These are phyloP conservation scores for Aphaenogaster ashmeadi DNA, from an alignment of 1,140 invertebrate genomes.

Conservation along the genomic window DNA sequence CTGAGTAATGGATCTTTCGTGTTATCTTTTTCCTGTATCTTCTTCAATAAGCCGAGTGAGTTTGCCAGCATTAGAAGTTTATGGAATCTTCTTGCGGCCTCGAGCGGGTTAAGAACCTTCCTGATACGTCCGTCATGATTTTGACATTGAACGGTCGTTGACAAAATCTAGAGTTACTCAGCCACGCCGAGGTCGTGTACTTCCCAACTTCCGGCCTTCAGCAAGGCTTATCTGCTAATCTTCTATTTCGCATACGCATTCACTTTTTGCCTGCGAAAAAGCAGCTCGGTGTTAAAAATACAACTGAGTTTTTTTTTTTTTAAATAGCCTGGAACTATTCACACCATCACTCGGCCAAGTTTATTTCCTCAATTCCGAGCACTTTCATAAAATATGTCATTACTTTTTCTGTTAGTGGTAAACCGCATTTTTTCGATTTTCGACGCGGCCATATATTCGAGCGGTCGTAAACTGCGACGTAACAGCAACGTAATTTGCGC, in stretches of 20 bases:
- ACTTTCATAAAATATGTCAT: constrained; percentile 13
- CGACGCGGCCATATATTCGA: background rate
- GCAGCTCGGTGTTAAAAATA: constrained; percentile 6
- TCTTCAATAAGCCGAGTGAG: constrained; percentile 7
- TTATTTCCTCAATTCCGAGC: constrained; percentile 9
- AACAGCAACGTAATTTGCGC: constrained; percentile 38
- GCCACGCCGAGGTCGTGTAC: constrained; percentile 35
- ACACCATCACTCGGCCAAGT: background rate
- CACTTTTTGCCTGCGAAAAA: constrained; percentile 56
- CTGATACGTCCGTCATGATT: background rate
- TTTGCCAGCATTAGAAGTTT: constrained; percentile 51
- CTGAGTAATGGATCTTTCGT: constrained; percentile 8
- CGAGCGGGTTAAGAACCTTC: constrained; percentile 64
- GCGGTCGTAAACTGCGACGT: constrained; percentile 12
- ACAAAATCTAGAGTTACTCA: constrained; percentile 38
- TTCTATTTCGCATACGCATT: constrained; percentile 46
- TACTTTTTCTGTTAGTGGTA: constrained; percentile 12
- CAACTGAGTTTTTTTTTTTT: constrained; percentile 4
- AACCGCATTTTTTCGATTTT: constrained; percentile 33
- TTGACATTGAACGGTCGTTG: constrained; percentile 56
- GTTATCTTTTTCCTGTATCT: constrained; percentile 30
- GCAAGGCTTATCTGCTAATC: constrained; percentile 27
- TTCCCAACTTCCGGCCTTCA: constrained; percentile 41
- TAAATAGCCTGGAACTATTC: background rate
- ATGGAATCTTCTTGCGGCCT: constrained; percentile 8